Evolutionary conservation across 1,140 invertebrate species (phyloP), one percentile per base, ranked within the genome.

Genomic region (Cotesia typhae): DNA sequence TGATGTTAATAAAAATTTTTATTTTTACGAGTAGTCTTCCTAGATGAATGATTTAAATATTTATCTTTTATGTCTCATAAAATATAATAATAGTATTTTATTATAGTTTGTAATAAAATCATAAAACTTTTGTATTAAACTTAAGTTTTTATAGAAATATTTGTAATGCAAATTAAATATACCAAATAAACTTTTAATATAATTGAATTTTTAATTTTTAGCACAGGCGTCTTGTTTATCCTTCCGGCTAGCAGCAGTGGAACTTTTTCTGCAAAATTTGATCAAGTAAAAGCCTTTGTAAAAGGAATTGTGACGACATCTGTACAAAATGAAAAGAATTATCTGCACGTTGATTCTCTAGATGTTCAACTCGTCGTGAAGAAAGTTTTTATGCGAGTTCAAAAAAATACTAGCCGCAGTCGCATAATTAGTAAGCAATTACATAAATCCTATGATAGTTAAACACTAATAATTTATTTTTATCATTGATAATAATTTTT

Each of bases 231-330:
- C 4, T 82, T 93, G 28, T 88, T 93, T 64, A 92, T 93, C 65
- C 86, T 93, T 51, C 92, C 92, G 9, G 92, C 92, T 4, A 92
- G 90, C 74, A 92, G 92, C 60, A 92, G 91, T 67, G 92, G 92
- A 38, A 91, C 91, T 2, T 93, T 93, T 79, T 88, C 92, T 78
- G 91, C 90, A 12, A 83, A 87, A 55, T 91, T 93, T 76, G 89
- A 89, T 67, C 90, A 91, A 60, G 87, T 91, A 0, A 87, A 80
- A n/a, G 90, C 89, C n/a, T 84, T 89, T 65, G 87, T 92, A 1
- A 90, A 86, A 75, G 92, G 92, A 60, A 87, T 82, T 57, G 85
- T 90, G 1, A 90, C 89, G 10, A 84, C 85, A 1, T 83, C 84
- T 4, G 72, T 79, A 4, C 88, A 80, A 70, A 81, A 89, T 3